Percentiles rank a stretch among this genome's conserved stretches.
Evolutionary conservation across 2,797 vertebrate species (phyloP).

Genomic region (Toxotes lorentzi): DNA sequence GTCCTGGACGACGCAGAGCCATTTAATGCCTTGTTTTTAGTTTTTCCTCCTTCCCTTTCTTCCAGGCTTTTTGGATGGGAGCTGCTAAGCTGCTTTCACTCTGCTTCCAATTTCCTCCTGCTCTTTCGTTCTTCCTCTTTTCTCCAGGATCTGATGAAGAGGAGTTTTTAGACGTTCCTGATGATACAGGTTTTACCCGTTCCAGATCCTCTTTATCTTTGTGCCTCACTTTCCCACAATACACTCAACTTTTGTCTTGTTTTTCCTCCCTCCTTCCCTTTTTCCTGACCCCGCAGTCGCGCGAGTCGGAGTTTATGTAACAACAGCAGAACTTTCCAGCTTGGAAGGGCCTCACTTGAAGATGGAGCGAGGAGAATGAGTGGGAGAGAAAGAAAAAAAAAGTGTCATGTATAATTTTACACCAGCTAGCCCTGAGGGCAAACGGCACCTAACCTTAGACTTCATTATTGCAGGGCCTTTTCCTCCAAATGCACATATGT

Average conservation of each 20-base stretch:
- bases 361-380: constrained; percentile 58
- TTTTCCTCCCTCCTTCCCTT: constrained; percentile 50
- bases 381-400: constrained; percentile 47
- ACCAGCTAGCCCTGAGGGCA: constrained; percentile 47
- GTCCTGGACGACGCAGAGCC: constrained; percentile 51
- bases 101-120: constrained; percentile 81
- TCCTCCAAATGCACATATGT: constrained; percentile 57
- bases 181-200: constrained; percentile 69
- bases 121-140: constrained; percentile 76
- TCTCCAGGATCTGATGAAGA: constrained; percentile 70
- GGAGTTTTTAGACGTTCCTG: constrained; percentile 61
- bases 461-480: constrained; percentile 56
- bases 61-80: constrained; percentile 72
- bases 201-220: constrained; percentile 68
- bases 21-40: constrained; percentile 75
- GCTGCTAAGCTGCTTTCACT: constrained; percentile 74
- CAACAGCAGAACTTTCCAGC: constrained; percentile 70
- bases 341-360: constrained; percentile 66
- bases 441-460: constrained; percentile 62
- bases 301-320: constrained; percentile 75
- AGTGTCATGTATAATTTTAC: constrained; percentile 71
- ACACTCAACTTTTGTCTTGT: constrained; percentile 48
- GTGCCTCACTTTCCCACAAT: constrained; percentile 59
- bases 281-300: constrained; percentile 61
- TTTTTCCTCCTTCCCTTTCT: constrained; percentile 68